phyloP scores from a whole-genome alignment of 2,888 invertebrate species.

The Metalampra italica region DNA sequence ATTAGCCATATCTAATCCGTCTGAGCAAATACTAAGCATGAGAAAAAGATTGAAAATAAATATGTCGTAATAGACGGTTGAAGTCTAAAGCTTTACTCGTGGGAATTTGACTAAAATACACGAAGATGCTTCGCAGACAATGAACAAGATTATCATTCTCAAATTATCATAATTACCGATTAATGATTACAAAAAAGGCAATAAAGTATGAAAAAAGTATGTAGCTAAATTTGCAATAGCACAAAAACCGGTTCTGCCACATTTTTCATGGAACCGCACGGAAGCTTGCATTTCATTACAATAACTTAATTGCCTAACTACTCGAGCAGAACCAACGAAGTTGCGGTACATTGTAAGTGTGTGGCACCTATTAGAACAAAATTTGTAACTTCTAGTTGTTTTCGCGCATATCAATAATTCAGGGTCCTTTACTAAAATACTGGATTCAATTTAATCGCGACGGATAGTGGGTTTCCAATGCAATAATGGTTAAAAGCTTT shows the following conservation, averaged over 20 bases:
- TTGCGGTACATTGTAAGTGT: not conserved
- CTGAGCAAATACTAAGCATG: slow-evolving; percentile 3
- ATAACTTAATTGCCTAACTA: slow-evolving; percentile 1
- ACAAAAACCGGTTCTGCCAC: slow-evolving; percentile 7
- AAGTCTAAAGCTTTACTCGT: slow-evolving; percentile 3
- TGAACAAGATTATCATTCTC: not conserved
- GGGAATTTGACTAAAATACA: slow-evolving; percentile 5
- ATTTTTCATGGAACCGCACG: slow-evolving; percentile 3
- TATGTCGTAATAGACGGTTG: slow-evolving; percentile 1
- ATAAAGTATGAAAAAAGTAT: not conserved
- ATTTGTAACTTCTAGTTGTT: too few species aligned
- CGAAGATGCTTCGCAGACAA: slow-evolving; percentile 1
- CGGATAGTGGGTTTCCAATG: too few species aligned
- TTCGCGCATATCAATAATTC: too few species aligned
- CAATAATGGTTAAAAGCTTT: too few species aligned
- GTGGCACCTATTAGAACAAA: not conserved
- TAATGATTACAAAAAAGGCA: slow-evolving; percentile 2
- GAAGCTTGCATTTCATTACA: slow-evolving; percentile 2
- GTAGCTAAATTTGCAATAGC: not conserved
- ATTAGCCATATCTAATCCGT: slow-evolving; percentile 7
- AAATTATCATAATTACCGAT: not conserved
- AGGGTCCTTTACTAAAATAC: too few species aligned
- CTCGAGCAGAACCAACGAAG: not conserved
- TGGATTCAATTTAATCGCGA: too few species aligned
- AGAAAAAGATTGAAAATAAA: slow-evolving; percentile 9